A percentile compares a stretch with the other conserved stretches of the same genome.
phyloP scores from a whole-genome alignment of 2,888 invertebrate genomes.

The Sesia bembeciformis region DNA sequence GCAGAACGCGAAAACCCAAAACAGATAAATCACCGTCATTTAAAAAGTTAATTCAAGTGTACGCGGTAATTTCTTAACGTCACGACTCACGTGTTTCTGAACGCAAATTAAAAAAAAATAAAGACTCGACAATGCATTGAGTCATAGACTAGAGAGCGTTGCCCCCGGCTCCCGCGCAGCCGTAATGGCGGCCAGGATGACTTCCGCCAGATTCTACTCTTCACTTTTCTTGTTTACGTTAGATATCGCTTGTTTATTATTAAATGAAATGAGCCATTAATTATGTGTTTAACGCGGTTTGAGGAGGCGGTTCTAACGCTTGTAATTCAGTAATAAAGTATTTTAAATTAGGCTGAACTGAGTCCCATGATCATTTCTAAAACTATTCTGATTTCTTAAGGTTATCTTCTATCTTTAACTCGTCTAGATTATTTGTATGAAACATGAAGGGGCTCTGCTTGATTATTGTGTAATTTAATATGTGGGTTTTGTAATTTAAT shows the following conservation, averaged over 20 bases:
- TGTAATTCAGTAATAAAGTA: not conserved
- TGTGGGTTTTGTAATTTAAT: too few species aligned
- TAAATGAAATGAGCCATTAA: not conserved
- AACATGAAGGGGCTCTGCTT: too few species aligned
- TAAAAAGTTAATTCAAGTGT: not conserved
- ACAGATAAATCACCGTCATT: too few species aligned
- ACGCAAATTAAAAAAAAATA: constrained; percentile 1
- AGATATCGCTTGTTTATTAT: not conserved
- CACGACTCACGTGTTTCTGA: not conserved
- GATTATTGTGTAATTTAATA: too few species aligned
- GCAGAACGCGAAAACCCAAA: too few species aligned
- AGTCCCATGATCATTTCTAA: too few species aligned
- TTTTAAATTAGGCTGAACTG: too few species aligned
- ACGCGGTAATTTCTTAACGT: not conserved
- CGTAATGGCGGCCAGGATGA: constrained; percentile 21
- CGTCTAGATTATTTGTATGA: too few species aligned
- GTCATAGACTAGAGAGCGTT: constrained; percentile 45
- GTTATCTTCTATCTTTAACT: too few species aligned
- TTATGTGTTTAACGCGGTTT: not conserved
- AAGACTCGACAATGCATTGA: constrained; percentile 32
- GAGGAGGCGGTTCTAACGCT: not conserved
- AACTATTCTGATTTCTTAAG: too few species aligned
- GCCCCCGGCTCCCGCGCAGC: constrained; percentile 57
- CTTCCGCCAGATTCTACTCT: constrained; percentile 25
- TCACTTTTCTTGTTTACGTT: constrained; percentile 3